Conservation (phyloP, 1,140 invertebrate species). For the Drosophila funebris region DNA sequence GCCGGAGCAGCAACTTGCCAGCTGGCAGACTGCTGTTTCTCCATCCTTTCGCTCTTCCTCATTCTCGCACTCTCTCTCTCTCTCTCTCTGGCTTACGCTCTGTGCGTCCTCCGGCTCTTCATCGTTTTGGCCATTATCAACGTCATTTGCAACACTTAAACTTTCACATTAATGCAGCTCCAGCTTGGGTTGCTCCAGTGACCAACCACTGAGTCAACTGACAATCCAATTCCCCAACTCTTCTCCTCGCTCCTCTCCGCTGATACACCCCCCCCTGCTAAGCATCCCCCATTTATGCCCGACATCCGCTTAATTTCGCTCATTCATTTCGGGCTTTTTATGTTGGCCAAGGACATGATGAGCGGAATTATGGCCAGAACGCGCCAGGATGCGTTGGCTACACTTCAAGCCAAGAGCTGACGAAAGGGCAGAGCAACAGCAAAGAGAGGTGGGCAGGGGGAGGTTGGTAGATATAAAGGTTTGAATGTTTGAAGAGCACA, state of each 20-base stretch:
- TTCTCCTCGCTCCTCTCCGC: neutral
- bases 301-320: conserved; percentile 48
- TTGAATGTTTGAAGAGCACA: neutral
- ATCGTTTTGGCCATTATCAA: conserved; percentile 45
- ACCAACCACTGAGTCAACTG: conserved; percentile 43
- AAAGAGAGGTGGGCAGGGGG: neutral
- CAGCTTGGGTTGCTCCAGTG: conserved; percentile 15
- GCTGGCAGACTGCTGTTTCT: conserved; percentile 5
- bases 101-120: neutral
- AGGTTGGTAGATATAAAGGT: too few species aligned
- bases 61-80: neutral
- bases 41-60: neutral
- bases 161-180: conserved; percentile 48
- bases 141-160: conserved; percentile 58
- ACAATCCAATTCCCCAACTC: neutral
- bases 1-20: conserved; percentile 1
- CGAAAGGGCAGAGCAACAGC: neutral
- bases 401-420: neutral
- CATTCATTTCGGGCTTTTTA: conserved; percentile 49
- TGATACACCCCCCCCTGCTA: neutral
- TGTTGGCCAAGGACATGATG: conserved; percentile 50
- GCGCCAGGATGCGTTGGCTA: neutral
- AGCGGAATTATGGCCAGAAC: conserved; percentile 28
- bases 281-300: neutral
- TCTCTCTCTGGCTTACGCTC: neutral